Conservation (phyloP, 2,888 invertebrate genomes). For the Drosophila anomalata region DNA sequence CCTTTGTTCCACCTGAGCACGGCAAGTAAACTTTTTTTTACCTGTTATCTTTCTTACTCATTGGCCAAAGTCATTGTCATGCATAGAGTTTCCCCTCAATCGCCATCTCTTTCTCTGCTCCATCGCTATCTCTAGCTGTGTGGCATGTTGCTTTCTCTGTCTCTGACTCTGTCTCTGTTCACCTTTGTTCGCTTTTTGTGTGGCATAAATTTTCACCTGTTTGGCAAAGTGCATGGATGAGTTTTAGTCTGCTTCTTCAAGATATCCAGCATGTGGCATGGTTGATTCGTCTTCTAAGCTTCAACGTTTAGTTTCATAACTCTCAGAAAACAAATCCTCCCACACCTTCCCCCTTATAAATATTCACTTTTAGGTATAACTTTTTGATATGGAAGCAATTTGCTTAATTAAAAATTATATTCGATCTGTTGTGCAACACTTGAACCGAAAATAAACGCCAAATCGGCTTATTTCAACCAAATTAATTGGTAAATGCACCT, state of each 20-base stretch:
- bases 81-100: conserved; percentile 41
- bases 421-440: conserved; percentile 42
- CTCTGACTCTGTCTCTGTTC: background rate
- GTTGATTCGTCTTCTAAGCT: conserved; percentile 24
- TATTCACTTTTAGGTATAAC: conserved; percentile 12
- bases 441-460: conserved; percentile 22
- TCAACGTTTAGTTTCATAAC: conserved; percentile 13
- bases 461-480: conserved; percentile 65
- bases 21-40: conserved; percentile 30
- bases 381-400: conserved; percentile 34
- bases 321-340: background rate
- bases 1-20: conserved; percentile 40
- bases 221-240: conserved; percentile 15
- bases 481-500: conserved; percentile 53
- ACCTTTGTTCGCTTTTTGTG: conserved; percentile 18
- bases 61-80: conserved; percentile 49
- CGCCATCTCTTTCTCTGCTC: background rate
- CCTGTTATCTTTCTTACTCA: conserved; percentile 42
- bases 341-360: background rate
- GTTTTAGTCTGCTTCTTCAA: conserved; percentile 1
- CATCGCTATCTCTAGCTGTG: background rate
- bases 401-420: conserved; percentile 53
- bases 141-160: background rate
- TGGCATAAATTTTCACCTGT: conserved; percentile 46
- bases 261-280: conserved; percentile 12